These are phyloP conservation scores for Bombus soroeensis DNA, from an alignment of 1,140 invertebrate species.

Conservation along the genomic window DNA sequence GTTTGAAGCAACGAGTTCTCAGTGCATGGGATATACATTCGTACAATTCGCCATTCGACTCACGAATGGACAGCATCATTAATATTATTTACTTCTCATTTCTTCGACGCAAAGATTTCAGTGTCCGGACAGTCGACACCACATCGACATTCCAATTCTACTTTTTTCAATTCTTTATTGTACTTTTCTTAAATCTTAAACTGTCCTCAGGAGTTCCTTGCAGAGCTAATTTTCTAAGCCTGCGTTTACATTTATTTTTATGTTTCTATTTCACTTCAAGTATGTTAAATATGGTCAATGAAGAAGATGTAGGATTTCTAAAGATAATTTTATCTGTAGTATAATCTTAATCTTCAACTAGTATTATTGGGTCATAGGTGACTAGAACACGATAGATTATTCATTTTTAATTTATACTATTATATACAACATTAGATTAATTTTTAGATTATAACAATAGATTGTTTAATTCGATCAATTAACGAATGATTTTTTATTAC, in stretches of 20 bases:
- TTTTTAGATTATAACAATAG: no score
- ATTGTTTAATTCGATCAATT: background rate
- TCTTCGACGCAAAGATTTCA: constrained; percentile 10
- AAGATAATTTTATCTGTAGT: background rate
- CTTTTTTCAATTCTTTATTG: background rate
- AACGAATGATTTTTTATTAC: background rate
- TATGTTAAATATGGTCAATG: background rate
- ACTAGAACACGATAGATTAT: background rate
- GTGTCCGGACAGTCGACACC: constrained; percentile 31
- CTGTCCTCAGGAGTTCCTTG: background rate
- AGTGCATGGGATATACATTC: constrained; percentile 64
- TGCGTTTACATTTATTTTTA: background rate
- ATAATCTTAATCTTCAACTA: background rate
- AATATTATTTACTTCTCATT: constrained; percentile 33
- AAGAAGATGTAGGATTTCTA: background rate
- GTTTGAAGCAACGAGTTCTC: constrained; percentile 74
- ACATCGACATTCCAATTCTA: background rate
- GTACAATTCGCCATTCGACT: constrained; percentile 26
- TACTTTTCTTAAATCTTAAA: background rate
- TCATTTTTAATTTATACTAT: background rate
- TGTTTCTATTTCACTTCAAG: background rate
- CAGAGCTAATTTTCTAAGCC: background rate
- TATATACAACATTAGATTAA: background rate
- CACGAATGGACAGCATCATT: constrained; percentile 23
- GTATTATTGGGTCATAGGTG: background rate